Evolutionary conservation across 2,888 invertebrate species (phyloP).

Genomic region (Salticus scenicus): DNA sequence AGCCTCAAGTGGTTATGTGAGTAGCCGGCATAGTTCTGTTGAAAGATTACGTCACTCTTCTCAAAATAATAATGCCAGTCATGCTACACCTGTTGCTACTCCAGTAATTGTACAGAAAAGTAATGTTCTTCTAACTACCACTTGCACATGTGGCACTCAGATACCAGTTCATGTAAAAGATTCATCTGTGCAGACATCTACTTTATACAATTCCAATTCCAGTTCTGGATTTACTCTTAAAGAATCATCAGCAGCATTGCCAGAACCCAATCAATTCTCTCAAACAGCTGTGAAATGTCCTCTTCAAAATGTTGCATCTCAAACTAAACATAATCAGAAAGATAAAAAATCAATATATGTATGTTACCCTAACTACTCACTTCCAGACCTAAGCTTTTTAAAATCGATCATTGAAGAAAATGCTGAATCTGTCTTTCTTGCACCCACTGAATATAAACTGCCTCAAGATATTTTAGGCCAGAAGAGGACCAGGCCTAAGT

Average conservation of each 20-base stretch:
- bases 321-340: slow-evolving; percentile 32
- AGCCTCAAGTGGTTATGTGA: slow-evolving; percentile 70
- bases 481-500: slow-evolving; percentile 80
- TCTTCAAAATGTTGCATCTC: slow-evolving; percentile 29
- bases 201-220: slow-evolving; percentile 38
- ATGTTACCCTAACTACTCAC: slow-evolving; percentile 91
- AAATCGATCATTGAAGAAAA: slow-evolving; percentile 74
- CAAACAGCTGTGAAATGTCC: slow-evolving; percentile 37
- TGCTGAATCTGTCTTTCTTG: slow-evolving; percentile 68
- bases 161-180: slow-evolving; percentile 73
- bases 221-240: slow-evolving; percentile 63
- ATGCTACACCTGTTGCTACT: slow-evolving; percentile 30
- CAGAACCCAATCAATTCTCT: slow-evolving; percentile 48
- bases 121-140: slow-evolving; percentile 69
- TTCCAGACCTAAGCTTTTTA: slow-evolving; percentile 91
- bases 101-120: slow-evolving; percentile 30
- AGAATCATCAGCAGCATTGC: slow-evolving; percentile 44
- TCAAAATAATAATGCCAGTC: slow-evolving; percentile 13
- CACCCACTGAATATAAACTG: slow-evolving; percentile 70
- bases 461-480: slow-evolving; percentile 56
- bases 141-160: slow-evolving; percentile 72
- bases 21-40: slow-evolving; percentile 68
- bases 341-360: slow-evolving; percentile 84
- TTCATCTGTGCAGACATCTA: slow-evolving; percentile 73
- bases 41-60: slow-evolving; percentile 50